phyloP scores from a whole-genome alignment of 2,797 vertebrate species.

The Hephaestus fuliginosus region DNA sequence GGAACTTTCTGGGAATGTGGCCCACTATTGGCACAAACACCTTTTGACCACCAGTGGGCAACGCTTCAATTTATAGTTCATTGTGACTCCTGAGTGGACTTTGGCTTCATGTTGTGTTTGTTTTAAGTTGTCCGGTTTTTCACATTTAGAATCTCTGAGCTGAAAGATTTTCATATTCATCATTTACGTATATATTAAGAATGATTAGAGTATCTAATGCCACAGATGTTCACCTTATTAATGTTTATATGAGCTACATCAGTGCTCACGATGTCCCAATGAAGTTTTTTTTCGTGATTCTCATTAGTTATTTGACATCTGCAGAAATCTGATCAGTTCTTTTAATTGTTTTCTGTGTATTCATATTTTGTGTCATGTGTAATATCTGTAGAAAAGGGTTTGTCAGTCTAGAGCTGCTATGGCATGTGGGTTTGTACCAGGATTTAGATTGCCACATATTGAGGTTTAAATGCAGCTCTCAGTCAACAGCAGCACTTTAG shows the following conservation, averaged over 20 bases:
- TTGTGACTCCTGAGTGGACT: not conserved
- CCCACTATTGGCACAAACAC: conserved; percentile 13
- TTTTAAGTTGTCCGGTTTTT: not conserved
- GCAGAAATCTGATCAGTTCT: not conserved
- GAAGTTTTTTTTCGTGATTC: not conserved
- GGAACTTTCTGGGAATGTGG: conserved; percentile 32
- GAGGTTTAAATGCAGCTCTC: too few species aligned
- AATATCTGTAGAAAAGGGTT: not conserved
- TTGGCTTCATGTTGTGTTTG: not conserved
- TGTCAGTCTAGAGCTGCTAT: not conserved
- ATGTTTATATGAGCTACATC: too few species aligned
- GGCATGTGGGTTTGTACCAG: not conserved
- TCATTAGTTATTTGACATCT: not conserved
- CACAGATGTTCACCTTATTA: not conserved
- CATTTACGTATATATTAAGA: not conserved
- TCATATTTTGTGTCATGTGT: not conserved
- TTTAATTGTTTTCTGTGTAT: too few species aligned
- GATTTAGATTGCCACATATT: too few species aligned
- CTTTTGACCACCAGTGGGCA: conserved; percentile 45
- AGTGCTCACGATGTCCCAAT: not conserved
- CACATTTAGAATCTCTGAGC: not conserved
- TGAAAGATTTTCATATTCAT: not conserved
- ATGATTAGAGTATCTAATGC: not conserved
- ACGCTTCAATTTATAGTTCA: not conserved
- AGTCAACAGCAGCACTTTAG: too few species aligned